These are phyloP conservation scores for Odocoileus hemionus DNA, from an alignment of 2,113 vertebrate genomes.

Conservation along the genomic window DNA sequence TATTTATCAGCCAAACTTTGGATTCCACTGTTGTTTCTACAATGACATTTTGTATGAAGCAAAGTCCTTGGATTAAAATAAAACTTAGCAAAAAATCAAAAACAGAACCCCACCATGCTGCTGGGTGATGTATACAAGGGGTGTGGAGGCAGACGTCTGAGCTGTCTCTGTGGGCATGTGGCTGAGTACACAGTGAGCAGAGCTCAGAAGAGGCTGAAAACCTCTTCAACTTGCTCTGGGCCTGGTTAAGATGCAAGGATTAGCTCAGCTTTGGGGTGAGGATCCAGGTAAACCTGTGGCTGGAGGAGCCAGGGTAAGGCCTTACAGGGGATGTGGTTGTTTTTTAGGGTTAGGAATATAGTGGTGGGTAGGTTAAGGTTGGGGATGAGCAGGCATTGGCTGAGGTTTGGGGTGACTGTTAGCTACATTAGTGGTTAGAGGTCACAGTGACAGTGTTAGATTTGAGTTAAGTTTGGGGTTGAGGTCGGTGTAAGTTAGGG, in stretches of 20 bases:
- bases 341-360: not conserved
- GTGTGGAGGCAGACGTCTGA: fast-evolving
- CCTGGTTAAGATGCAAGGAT: not conserved
- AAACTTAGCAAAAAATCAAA: slow-evolving; percentile 81
- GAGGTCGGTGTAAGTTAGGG: too few species aligned
- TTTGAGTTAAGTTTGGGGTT: not conserved
- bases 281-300: too few species aligned
- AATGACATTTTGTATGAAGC: slow-evolving; percentile 98
- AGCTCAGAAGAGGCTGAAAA: not conserved
- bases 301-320: not conserved
- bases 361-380: not conserved
- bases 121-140: not conserved
- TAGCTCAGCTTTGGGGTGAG: not conserved
- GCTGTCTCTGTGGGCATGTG: fast-evolving
- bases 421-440: too few species aligned
- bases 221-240: not conserved
- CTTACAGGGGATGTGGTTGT: not conserved
- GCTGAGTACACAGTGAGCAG: fast-evolving
- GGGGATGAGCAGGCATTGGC: not conserved
- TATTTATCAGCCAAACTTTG: slow-evolving; percentile 92
- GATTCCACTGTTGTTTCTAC: slow-evolving; percentile 98
- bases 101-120: not conserved
- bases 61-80: slow-evolving; percentile 96
- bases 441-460: not conserved
- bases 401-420: not conserved